Base-by-base conservation (phyloP, 2,888 invertebrate genomes). In the Corbicula japonica region DNA sequence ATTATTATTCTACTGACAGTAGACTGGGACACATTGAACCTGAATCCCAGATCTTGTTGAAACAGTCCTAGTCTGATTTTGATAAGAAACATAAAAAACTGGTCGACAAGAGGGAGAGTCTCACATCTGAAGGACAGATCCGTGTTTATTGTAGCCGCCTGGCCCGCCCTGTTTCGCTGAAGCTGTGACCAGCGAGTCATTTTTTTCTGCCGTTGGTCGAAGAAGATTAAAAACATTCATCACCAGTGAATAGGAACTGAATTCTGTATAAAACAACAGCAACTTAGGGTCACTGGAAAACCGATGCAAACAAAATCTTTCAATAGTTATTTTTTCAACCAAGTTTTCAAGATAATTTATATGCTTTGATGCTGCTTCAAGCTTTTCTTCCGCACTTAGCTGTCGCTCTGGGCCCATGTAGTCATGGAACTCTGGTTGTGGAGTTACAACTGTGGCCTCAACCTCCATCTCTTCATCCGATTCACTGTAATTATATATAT, bases 1-100 rank as follows among this genome's bases (percentile, higher is more conserved):
- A 79, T 71, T 1, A 79, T 41, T 21, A 69, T 75, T 28, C 56
- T n/a, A 30, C 74, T 75, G 4, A 75, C 66, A 38, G 76, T 65
- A 18, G 68, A 48, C 23, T 66, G 62, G 10, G 62, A 77, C 8
- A 60, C 21, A 54, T 63, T 62, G 60, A 78, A 78, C 32, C 69
- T 30, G 21, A 62, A 21, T n/a, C 38, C 73, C 3, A 73, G 10
- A 35, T 78, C 78, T 32, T 50, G 32, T 26, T 63, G 35, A 32
- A 50, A 66, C 10, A 77, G 30, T 38, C 76, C 70, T 12, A 46
- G 23, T 46, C 44, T 32, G 1, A 72, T 26, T 50, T 52, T 60
- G n/a, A 21, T 30, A 8, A 72, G 38, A 60, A 77, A 73, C 48
- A 68, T 32, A 44, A 78, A 72, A 21, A 69, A 50, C 26, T 61